Evolutionary conservation across 2,888 invertebrate genomes (phyloP).

Genomic region (Drosophila neonasuta): DNA sequence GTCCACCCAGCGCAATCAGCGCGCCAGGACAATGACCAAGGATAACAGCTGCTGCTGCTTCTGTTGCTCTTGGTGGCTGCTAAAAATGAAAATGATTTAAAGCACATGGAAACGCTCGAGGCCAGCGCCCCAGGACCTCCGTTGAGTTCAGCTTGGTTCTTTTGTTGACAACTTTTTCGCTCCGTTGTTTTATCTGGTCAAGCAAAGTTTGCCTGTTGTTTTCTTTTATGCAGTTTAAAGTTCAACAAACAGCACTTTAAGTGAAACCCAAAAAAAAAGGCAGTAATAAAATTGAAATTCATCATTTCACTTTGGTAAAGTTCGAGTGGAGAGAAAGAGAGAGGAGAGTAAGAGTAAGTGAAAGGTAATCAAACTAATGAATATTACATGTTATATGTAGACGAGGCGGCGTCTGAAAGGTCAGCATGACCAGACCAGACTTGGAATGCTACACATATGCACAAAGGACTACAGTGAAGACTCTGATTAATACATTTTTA

Average conservation of each 20-base stretch:
- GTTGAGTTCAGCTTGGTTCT: constrained; percentile 10
- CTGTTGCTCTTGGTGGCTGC: constrained; percentile 41
- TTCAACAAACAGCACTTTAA: constrained; percentile 49
- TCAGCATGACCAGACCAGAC: background rate
- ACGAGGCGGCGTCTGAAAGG: background rate
- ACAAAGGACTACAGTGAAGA: constrained; percentile 7
- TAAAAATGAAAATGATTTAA: constrained; percentile 77
- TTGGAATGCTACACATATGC: background rate
- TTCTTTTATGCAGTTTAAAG: constrained; percentile 49
- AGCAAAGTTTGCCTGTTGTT: constrained; percentile 22
- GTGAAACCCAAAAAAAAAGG: background rate
- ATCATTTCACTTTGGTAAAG: background rate
- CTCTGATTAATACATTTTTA: too few relatives aligned
- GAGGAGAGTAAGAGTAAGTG: background rate
- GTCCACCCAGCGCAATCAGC: constrained; percentile 66
- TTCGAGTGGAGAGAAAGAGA: background rate
- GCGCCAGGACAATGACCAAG: constrained; percentile 73
- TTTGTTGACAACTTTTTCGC: constrained; percentile 39
- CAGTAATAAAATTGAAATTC: constrained; percentile 32
- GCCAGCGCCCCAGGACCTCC: constrained; percentile 28
- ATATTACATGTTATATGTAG: constrained; percentile 30
- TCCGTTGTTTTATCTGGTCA: constrained; percentile 19
- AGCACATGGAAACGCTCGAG: constrained; percentile 59
- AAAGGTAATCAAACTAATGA: constrained; percentile 65
- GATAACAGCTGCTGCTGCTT: constrained; percentile 55